Conservation (phyloP, 2,797 vertebrate species). For the Setipinna tenuifilis region DNA sequence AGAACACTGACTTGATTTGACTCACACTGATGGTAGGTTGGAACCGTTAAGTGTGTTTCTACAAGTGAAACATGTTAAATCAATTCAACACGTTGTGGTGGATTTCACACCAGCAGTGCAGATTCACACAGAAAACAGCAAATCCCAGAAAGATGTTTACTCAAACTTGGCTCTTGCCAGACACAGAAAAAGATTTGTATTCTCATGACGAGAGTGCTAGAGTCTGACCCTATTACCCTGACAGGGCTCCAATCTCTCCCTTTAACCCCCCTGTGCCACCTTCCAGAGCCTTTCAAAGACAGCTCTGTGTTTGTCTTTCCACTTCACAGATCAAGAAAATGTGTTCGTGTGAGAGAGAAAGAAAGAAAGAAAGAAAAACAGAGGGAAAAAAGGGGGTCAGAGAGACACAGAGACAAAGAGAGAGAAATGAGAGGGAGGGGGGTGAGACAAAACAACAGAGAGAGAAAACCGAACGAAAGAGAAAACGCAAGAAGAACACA, state of each 20-base stretch:
- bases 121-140: background rate
- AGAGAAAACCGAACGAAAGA: too few species aligned
- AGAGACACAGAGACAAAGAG: too few species aligned
- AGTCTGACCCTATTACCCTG: too few species aligned
- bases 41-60: background rate
- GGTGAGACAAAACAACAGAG: too few species aligned
- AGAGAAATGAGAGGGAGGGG: too few species aligned
- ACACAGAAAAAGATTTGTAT: background rate
- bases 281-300: background rate
- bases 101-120: background rate
- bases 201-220: too few species aligned
- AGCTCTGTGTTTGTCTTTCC: background rate
- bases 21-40: background rate
- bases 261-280: background rate
- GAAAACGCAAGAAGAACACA: too few species aligned
- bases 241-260: background rate
- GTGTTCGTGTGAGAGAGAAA: too few species aligned
- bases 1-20: background rate
- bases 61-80: too few species aligned
- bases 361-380: too few species aligned
- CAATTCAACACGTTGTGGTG: background rate
- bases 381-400: background rate
- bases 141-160: background rate
- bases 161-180: background rate
- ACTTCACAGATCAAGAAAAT: background rate